phyloP scores from a whole-genome alignment of 2,113 vertebrate species.

The Thunnus thynnus region DNA sequence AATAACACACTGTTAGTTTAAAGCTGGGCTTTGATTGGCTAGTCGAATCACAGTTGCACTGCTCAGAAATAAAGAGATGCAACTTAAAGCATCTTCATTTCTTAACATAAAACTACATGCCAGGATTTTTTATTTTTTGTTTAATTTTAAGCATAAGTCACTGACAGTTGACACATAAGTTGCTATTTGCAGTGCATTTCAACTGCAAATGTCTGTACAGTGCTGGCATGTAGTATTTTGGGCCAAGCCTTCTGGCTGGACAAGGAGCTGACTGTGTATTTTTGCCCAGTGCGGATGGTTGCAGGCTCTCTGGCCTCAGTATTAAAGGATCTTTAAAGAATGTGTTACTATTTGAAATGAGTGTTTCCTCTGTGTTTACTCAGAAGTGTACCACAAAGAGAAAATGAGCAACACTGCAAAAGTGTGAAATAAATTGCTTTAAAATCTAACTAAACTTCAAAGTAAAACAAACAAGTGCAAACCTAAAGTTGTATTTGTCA shows the following conservation, averaged over 20 bases:
- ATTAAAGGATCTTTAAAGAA: conserved; percentile 26
- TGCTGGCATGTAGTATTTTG: conserved; percentile 11
- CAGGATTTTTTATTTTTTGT: not conserved
- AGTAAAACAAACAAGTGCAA: conserved; percentile 1
- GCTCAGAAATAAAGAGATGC: not conserved
- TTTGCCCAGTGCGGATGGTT: conserved; percentile 11
- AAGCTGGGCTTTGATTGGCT: not conserved
- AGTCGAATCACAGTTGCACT: not conserved
- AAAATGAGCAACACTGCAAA: conserved; percentile 7
- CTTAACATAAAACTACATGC: not conserved
- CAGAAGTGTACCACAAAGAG: not conserved
- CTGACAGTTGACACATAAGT: conserved; percentile 30
- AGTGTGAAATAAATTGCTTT: not conserved
- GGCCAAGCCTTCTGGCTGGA: conserved; percentile 42
- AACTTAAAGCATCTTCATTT: conserved; percentile 8
- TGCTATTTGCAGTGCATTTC: conserved; percentile 29
- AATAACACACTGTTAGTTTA: not conserved
- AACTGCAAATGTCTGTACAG: conserved; percentile 31
- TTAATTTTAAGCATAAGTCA: conserved; percentile 22
- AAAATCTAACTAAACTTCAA: not conserved
- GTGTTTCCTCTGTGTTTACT: not conserved
- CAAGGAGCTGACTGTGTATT: conserved; percentile 28
- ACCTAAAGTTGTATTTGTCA: not conserved
- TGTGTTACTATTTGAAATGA: conserved; percentile 8
- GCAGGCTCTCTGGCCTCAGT: conserved; percentile 9